Percentiles rank a stretch among this genome's conserved stretches.
Conservation (phyloP, 2,797 vertebrate genomes). For the Caiman crocodilus region DNA sequence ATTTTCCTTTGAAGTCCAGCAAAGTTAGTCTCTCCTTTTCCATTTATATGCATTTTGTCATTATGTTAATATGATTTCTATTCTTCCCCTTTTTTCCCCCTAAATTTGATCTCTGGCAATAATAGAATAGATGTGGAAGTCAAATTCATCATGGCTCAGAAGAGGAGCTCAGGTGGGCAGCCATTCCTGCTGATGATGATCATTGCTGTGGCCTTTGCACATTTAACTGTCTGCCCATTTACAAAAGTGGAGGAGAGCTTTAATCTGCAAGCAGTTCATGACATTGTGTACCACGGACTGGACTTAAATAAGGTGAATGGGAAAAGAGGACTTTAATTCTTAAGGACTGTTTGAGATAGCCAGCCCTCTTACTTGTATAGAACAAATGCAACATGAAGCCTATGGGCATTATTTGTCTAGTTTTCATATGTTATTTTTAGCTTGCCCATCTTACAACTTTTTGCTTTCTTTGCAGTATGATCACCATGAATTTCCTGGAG, state of each 20-base stretch:
- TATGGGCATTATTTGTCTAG: not conserved
- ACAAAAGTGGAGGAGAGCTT: slow-evolving; percentile 99
- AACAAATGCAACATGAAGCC: not conserved
- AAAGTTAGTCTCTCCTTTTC: not conserved
- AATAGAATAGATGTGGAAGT: slow-evolving; percentile 12
- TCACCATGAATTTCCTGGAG: slow-evolving; percentile 95
- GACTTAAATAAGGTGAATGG: slow-evolving; percentile 87
- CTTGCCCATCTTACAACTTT: not conserved
- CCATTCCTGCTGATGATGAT: slow-evolving; percentile 83
- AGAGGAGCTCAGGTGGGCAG: slow-evolving; percentile 60
- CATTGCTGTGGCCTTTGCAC: slow-evolving; percentile 78
- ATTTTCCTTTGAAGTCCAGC: not conserved
- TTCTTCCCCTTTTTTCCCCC: not conserved
- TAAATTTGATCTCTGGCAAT: slow-evolving; percentile 6
- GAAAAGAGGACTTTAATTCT: not conserved
- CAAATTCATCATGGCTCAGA: slow-evolving; percentile 85
- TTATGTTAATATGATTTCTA: not conserved
- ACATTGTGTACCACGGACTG: slow-evolving; percentile 91
- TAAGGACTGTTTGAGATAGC: not conserved
- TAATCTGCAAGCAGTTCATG: slow-evolving; percentile 93
- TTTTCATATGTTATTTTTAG: not conserved
- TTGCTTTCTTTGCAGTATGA: slow-evolving; percentile 88
- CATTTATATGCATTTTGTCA: not conserved
- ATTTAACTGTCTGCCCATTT: slow-evolving; percentile 91
- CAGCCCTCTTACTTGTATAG: not conserved